Conservation (phyloP, 2,888 invertebrate species). For the Tetragonisca angustula region DNA sequence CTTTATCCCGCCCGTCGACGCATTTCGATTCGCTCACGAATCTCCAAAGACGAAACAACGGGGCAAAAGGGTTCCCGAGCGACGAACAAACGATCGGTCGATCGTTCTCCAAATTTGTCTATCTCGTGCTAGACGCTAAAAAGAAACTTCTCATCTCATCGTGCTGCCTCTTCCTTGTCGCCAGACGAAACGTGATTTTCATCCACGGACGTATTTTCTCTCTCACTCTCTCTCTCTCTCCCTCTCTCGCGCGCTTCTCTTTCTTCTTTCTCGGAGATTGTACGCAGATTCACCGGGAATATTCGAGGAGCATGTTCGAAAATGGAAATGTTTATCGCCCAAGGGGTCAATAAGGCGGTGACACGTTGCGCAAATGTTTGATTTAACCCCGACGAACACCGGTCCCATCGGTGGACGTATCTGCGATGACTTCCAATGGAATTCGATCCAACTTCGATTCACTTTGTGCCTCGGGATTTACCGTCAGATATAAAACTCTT, state of each 20-base stretch:
- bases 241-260: not conserved
- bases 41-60: not conserved
- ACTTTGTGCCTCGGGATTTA: not conserved
- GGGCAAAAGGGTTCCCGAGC: not conserved
- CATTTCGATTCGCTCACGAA: not conserved
- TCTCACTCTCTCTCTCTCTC: not conserved
- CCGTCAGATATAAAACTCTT: too few species aligned
- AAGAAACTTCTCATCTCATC: too few species aligned
- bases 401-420: conserved; percentile 4
- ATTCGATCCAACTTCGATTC: not conserved
- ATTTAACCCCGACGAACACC: conserved; percentile 42
- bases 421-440: conserved; percentile 10
- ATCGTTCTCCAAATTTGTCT: not conserved
- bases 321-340: conserved; percentile 7
- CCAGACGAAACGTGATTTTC: too few species aligned
- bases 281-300: too few species aligned
- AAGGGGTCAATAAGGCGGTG: conserved; percentile 68
- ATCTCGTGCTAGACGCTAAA: not conserved
- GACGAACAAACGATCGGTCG: not conserved
- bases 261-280: not conserved
- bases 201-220: not conserved
- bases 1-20: not conserved
- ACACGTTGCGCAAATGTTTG: conserved; percentile 78
- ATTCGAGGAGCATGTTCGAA: not conserved
- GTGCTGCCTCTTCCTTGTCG: too few species aligned